Evolutionary conservation across 2,888 invertebrate genomes (phyloP), one percentile per base, ranked within the genome.

Genomic region (Leucania comma): DNA sequence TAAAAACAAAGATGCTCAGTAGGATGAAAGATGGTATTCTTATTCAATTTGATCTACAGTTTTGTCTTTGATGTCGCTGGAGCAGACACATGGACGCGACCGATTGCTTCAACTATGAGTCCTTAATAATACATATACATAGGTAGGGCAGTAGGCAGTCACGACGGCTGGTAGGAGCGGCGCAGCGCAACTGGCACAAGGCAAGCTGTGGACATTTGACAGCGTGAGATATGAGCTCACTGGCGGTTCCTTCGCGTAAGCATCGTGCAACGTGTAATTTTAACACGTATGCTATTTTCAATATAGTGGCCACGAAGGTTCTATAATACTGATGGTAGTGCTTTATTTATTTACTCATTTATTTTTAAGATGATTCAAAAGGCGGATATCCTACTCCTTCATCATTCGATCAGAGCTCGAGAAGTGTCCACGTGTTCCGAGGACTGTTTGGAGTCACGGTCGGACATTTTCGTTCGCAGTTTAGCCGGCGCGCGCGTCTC

Each of bases 131-230:
- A 56, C 26, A 20, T 17, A 17, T 20, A 6, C 22, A 51, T 29
- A n/a, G 26, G 12, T 26, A 12, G 46, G 20, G 6, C 3, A 54
- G 64, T 3, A 10, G 22, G 14, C 42, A 24, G 62, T 62, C 61
- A 72, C 72, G 72, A 58, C 22, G 9, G n/a, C 57, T 4, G 48
- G 26, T 20, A 22, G 53, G 68, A 35, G 64, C 60, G 46, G 64
- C 60, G 53, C 64, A 26, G 32, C 46, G 77, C 54, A 83, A 79
- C 72, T 85, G 77, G 87, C 76, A 79, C 90, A 87, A 89, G 90
- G 89, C 84, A 81, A 88, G 78, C 88, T 57, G 82, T 68, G 79
- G 79, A 84, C 87, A 86, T 88, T 86, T 83, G 81, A 57, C 80
- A 62, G 69, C 42, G 32, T 58, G 29, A 56, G 61, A 4, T 48